These are phyloP conservation scores for Anseranas semipalmata DNA, from an alignment of 2,113 vertebrate genomes.

Conservation along the genomic window DNA sequence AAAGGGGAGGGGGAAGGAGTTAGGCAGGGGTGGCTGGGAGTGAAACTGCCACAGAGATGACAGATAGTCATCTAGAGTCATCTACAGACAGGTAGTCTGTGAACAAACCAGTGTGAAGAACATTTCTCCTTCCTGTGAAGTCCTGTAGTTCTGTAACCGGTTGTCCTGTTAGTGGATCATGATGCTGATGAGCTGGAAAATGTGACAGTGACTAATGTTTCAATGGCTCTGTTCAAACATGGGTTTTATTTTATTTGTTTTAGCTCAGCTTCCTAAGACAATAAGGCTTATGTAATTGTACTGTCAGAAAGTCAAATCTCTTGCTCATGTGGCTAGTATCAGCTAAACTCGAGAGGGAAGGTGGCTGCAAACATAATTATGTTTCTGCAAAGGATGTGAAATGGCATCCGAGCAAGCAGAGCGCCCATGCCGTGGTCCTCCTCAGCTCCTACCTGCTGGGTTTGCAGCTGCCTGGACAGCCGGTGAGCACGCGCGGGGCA, in stretches of 20 bases:
- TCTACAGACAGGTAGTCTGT: no score
- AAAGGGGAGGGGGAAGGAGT: not conserved
- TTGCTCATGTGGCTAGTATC: not conserved
- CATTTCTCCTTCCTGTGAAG: not conserved
- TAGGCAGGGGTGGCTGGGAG: not conserved
- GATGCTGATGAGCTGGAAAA: conserved; percentile 17
- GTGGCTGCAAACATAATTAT: not conserved
- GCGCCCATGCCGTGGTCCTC: fast-evolving
- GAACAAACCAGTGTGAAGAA: not conserved
- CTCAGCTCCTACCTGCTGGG: not conserved
- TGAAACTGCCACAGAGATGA: not conserved
- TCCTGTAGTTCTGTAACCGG: not conserved
- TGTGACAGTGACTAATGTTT: not conserved
- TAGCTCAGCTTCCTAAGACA: not conserved
- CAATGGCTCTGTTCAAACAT: not conserved
- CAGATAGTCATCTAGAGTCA: no score
- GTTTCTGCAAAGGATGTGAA: not conserved
- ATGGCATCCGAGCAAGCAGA: not conserved
- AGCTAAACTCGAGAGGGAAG: not conserved
- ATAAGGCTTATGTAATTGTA: not conserved
- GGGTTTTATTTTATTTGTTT: not conserved
- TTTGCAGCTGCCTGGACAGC: not conserved
- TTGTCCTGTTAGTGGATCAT: not conserved
- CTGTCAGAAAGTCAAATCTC: not conserved
- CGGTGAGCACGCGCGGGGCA: fast-evolving